A percentile compares a stretch with the other conserved stretches of the same genome.
Evolutionary conservation across 2,797 vertebrate species (phyloP).

Genomic region (Semotilus atromaculatus): DNA sequence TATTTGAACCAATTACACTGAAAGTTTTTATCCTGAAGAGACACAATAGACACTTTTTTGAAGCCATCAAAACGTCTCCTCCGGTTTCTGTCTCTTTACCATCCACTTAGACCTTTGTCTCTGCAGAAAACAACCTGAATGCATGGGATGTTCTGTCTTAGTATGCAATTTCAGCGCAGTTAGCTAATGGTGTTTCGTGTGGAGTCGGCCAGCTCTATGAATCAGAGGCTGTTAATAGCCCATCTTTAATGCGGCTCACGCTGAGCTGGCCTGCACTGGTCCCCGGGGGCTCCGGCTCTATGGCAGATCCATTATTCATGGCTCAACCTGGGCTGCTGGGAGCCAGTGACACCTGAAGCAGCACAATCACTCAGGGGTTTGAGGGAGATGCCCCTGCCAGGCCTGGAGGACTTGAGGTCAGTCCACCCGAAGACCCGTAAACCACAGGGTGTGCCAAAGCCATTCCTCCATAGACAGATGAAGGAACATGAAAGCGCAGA

Average conservation of each 20-base stretch:
- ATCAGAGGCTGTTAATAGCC: slow-evolving; percentile 81
- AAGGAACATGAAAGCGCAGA: neutral
- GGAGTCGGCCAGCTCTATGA: slow-evolving; percentile 68
- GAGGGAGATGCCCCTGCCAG: slow-evolving; percentile 27
- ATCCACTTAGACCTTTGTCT: slow-evolving; percentile 9
- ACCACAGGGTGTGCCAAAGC: slow-evolving; percentile 17
- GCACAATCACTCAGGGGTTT: slow-evolving; percentile 78
- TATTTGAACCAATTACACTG: slow-evolving; percentile 28
- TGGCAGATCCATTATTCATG: slow-evolving; percentile 84
- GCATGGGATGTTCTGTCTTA: slow-evolving; percentile 52
- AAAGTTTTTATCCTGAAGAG: slow-evolving; percentile 6
- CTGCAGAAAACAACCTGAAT: slow-evolving; percentile 26
- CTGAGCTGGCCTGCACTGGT: slow-evolving; percentile 69
- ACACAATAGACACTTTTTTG: slow-evolving; percentile 6
- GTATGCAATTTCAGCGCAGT: slow-evolving; percentile 61
- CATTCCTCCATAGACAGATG: neutral
- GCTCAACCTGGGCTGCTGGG: slow-evolving; percentile 78
- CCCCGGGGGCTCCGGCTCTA: slow-evolving; percentile 72
- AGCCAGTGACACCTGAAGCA: slow-evolving; percentile 79
- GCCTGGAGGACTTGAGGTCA: slow-evolving; percentile 32
- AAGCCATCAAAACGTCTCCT: neutral
- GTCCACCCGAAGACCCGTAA: slow-evolving; percentile 10
- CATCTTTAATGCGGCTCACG: slow-evolving; percentile 83
- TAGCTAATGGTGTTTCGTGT: slow-evolving; percentile 68
- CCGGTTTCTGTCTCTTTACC: neutral